Evolutionary conservation across 2,888 invertebrate genomes (phyloP), one percentile per base, ranked within the genome.

Genomic region (Melikaiella ostensackeni): DNA sequence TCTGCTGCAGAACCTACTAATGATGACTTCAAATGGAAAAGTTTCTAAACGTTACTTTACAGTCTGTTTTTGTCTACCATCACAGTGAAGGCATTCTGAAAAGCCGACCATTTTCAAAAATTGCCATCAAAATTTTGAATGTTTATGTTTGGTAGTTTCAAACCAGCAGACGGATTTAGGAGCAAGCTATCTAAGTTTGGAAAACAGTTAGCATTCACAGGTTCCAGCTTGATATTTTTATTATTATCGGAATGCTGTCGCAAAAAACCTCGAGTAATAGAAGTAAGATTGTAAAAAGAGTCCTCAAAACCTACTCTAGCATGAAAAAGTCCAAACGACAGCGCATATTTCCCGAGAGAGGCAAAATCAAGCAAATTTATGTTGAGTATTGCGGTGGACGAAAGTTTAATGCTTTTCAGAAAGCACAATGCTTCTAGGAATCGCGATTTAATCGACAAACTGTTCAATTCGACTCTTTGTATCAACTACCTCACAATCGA

Each of bases 11-110:
- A n/a, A 50, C 50, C 50, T 50, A n/a, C 1, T 2, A n/a, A 50
- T n/a, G 8, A 50, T 50, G 50, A 50, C 8, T 50, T 50, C 2
- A n/a, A 8, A 50, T 50, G 8, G n/a, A n/a, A 50, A 2, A 50
- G 0, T 2, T 50, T n/a, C n/a, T n/a, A n/a, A 50, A 50, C 6
- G 1, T 19, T n/a, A 0, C 19, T 6, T 0, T 19, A n/a, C 0
- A 8, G 2, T 50, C 2, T 1, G 13, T 1, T 50, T 50, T n/a
- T 50, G 7, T n/a, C 7, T 2, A n/a, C 46, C 0, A 46, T 46
- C 4, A 6, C 46, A 46, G 1, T 46, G 7, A 46, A 46, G 5
- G 2, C 46, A 7, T n/a, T 0, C 0, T 46, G 46, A 16, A 46
- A n/a, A 7, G 46, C 19, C 5, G 46, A 6, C 11, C 11, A 46